Evolutionary conservation across 2,797 vertebrate genomes (phyloP), one percentile per base, ranked within the genome.

Genomic region (Argyrosomus regius): DNA sequence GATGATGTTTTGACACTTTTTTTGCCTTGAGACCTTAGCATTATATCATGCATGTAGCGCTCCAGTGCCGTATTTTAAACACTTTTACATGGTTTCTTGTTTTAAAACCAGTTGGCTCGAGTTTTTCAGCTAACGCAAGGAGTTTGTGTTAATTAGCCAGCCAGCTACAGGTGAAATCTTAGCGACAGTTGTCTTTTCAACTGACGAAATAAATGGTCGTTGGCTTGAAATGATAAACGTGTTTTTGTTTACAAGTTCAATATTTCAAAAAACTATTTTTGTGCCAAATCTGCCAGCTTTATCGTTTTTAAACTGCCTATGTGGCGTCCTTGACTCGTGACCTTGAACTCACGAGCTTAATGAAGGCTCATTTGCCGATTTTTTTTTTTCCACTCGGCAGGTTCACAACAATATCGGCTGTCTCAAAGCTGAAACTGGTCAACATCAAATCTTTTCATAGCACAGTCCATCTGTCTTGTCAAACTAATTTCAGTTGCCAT

Each of bases 401-500:
- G 16, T 28, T 59, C 48, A 31, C 45, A 50, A 62, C 56, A 71
- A 13, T 58, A 20, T 50, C 35, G 2, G 8, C 35, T 39, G 43
- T 39, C n/a, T 49, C 49, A 63, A 48, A 24, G 58, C n/a, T 67
- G 26, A 53, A 60, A 59, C 4, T 53, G n/a, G 26, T 57, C 35
- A 53, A 46, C 43, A 48, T 63, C 35, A n/a, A 35, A 45, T 62
- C 24, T 76, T 63, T 62, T 82, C 71, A 59, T 52, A 22, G n/a
- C 22, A 54, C 24, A 50, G 31, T 59, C 45, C 64, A 59, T 72
- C 69, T 75, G 43, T 74, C 62, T 49, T 67, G 58, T 77, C 56
- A 57, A 53, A 77, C 59, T 31, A 22, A 67, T 62, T 65, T 73
- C 22, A 52, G 66, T 62, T 77, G 64, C 31, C 43, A 66, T 73